A percentile compares a stretch with the other conserved stretches of the same genome.
Conservation (phyloP, 2,888 invertebrate genomes). For the Chaitophorus viminalis region DNA sequence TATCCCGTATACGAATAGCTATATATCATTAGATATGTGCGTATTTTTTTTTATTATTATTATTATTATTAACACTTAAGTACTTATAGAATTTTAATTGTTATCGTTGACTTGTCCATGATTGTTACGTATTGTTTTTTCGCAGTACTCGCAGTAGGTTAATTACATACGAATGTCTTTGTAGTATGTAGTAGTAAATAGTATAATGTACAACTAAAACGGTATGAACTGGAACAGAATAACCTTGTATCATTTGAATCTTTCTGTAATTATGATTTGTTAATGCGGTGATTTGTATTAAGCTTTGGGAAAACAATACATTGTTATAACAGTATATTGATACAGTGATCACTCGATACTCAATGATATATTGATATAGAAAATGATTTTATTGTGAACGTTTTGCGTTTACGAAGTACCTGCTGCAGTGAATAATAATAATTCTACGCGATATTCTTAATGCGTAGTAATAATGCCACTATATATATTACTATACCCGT, state of each 20-base stretch:
- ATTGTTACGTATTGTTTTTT: neutral
- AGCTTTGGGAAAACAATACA: neutral
- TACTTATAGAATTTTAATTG: neutral
- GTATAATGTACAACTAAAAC: neutral
- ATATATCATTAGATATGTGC: neutral
- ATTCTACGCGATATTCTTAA: conserved; percentile 19
- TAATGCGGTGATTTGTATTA: neutral
- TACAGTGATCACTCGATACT: no score
- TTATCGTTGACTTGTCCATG: neutral
- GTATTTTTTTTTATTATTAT: neutral
- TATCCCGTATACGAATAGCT: neutral
- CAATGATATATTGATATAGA: no score
- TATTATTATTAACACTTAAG: neutral
- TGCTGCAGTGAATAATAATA: neutral
- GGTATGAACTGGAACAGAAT: neutral
- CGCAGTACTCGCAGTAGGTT: neutral
- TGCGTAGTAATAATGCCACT: conserved; percentile 1
- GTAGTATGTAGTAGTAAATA: no score
- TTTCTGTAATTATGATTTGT: neutral
- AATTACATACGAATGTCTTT: neutral
- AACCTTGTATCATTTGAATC: neutral
- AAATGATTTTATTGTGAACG: no score
- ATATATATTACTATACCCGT: no score
- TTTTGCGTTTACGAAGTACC: no score
- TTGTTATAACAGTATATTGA: no score